Evolutionary conservation across 2,888 invertebrate genomes (phyloP).

Genomic region (Trichopoda pennipes): DNA sequence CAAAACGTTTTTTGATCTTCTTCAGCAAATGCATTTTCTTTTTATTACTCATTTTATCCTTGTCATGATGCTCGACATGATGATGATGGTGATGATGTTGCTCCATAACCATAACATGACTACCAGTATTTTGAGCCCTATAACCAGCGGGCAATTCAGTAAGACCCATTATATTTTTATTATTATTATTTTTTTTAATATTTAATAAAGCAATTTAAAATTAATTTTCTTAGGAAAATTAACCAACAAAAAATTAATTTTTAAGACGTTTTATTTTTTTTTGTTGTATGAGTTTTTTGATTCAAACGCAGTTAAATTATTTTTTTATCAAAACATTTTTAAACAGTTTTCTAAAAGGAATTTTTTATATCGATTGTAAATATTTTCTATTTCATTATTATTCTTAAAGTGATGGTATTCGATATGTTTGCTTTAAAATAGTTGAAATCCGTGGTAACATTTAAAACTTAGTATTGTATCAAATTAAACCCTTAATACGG

Average conservation of each 20-base stretch:
- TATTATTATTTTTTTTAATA: constrained; percentile 9
- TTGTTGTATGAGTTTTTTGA: background rate
- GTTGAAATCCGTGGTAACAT: constrained; percentile 40
- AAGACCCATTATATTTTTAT: constrained; percentile 74
- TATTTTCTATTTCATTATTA: constrained; percentile 16
- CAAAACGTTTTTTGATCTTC: constrained; percentile 93
- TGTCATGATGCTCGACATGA: constrained; percentile 68
- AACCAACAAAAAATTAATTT: constrained; percentile 11
- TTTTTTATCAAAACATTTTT: constrained; percentile 47
- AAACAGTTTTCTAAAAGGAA: background rate
- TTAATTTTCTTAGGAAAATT: constrained; percentile 12
- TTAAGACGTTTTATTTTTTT: constrained; percentile 25
- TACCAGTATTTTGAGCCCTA: constrained; percentile 73
- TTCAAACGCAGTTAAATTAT: constrained; percentile 26
- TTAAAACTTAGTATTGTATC: constrained; percentile 1
- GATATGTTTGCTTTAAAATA: background rate
- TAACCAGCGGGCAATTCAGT: constrained; percentile 77
- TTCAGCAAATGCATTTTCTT: constrained; percentile 93
- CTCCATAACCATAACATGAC: constrained; percentile 76
- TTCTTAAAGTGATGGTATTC: constrained; percentile 51
- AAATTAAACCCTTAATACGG: constrained; percentile 57
- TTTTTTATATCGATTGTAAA: background rate
- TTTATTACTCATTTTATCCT: constrained; percentile 78
- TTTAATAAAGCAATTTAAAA: constrained; percentile 3
- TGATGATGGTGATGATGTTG: constrained; percentile 70